Evolutionary conservation across 2,797 vertebrate genomes (phyloP).

Genomic region (Rhinogobio ventralis): DNA sequence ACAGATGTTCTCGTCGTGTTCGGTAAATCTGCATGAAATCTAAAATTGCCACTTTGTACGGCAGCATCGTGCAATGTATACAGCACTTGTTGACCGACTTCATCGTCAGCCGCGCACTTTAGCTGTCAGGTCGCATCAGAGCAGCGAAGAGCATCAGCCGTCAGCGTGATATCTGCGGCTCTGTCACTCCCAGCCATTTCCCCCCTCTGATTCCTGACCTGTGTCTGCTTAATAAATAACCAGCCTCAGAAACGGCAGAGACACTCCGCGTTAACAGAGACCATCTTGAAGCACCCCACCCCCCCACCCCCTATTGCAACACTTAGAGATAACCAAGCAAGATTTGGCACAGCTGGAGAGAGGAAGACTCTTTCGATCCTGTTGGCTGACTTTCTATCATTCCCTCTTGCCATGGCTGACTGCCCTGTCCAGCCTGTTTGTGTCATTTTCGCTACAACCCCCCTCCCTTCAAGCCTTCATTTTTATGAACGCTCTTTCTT

Average conservation of each 20-base stretch:
- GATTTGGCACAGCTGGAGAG: constrained; percentile 65
- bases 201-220: constrained; percentile 55
- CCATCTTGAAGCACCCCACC: constrained; percentile 47
- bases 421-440: constrained; percentile 61
- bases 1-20: constrained; percentile 58
- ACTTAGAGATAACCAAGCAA: constrained; percentile 61
- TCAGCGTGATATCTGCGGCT: constrained; percentile 59
- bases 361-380: constrained; percentile 50
- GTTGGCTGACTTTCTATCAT: constrained; percentile 60
- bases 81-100: constrained; percentile 52
- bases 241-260: constrained; percentile 59
- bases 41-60: constrained; percentile 56
- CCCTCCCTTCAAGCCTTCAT: constrained; percentile 29
- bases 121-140: constrained; percentile 66
- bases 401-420: constrained; percentile 63
- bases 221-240: constrained; percentile 68
- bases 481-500: constrained; percentile 32
- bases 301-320: constrained; percentile 42
- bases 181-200: constrained; percentile 61
- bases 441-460: constrained; percentile 52
- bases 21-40: constrained; percentile 51
- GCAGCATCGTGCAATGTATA: constrained; percentile 42
- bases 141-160: constrained; percentile 44
- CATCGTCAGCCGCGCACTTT: constrained; percentile 58
- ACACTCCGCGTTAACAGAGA: constrained; percentile 58